Evolutionary conservation across 2,888 invertebrate species (phyloP), one percentile per base, ranked within the genome.

Genomic region (Xanthostigma xanthostigma): DNA sequence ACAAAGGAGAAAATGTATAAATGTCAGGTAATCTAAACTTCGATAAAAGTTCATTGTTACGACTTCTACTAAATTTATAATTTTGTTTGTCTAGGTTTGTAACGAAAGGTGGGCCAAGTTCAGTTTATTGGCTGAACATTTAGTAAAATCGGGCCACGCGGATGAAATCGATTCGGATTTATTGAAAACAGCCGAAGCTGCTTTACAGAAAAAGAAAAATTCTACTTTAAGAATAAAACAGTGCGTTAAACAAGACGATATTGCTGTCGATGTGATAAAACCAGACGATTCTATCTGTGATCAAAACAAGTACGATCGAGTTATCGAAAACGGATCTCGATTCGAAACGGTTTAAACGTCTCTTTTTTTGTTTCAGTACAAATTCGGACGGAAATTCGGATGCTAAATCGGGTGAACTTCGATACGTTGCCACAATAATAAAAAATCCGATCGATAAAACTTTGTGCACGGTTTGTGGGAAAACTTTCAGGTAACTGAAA

Each of bases 401-500:
- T 27, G 27, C 27, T 27, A 27, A 46, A 33, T 17, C 38, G 46
- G 46, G 40, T 4, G 45, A 17, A 10, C 37, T 38, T 11, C 36
- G 38, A 37, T 45, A 45, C n/a, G 35, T 45, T n/a, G 45, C 45
- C 17, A 45, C 43, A 11, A 13, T 44, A 14, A 44, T 38, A 11
- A 52, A 50, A 45, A 48, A 52, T 46, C 33, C 12, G n/a, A 17
- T 40, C 8, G 39, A 39, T 8, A 39, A 45, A 14, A 52, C 52
- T 33, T 51, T 63, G 14, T 63, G 62, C 51, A 56, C 57, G 0
- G 55, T 58, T 41, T 63, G 62, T 50, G 62, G 62, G 8, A 63
- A 62, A 53, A 56, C 57, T 46, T 61, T 62, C 49, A 57, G 50
- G 62, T 61, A 56, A 54, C 48, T 51, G 8, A 12, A 35, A 13